Evolutionary conservation across 30 jellyfish, hydroid and myxozoan genomes (phyloP).

Genomic region (Sanderia malayensis): DNA sequence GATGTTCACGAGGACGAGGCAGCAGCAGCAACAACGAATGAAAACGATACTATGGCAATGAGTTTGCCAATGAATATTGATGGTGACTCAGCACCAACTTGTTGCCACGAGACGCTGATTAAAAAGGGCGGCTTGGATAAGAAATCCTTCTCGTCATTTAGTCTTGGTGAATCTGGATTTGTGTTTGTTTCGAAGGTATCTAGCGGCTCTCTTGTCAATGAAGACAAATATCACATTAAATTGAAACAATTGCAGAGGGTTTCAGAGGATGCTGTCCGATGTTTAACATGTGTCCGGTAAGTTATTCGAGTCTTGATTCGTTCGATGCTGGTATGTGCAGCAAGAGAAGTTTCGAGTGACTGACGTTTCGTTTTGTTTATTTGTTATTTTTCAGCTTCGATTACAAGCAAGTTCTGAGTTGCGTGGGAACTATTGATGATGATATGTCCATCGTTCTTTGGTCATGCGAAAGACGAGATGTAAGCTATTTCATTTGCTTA

Average conservation of each 20-base stretch:
- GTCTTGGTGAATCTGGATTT: conserved; percentile 64
- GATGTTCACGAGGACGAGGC: conserved; percentile 5
- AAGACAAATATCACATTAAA: conserved; percentile 53
- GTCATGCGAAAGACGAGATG: conserved; percentile 92
- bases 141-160: conserved; percentile 38
- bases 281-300: conserved; percentile 66
- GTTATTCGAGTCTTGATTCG: too few relatives aligned
- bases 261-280: conserved; percentile 76
- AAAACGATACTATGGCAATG: not conserved
- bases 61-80: conserved; percentile 40
- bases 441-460: conserved; percentile 84
- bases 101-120: conserved; percentile 74
- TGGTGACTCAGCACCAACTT: conserved; percentile 31
- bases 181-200: conserved; percentile 61
- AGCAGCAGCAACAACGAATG: conserved; percentile 16
- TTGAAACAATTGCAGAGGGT: conserved; percentile 88
- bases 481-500: too few relatives aligned
- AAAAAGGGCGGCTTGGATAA: conserved; percentile 19
- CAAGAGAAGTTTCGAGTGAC: too few relatives aligned
- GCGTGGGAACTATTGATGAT: conserved; percentile 86
- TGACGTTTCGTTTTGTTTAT: too few relatives aligned
- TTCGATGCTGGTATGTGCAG: too few relatives aligned
- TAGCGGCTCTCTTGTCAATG: conserved; percentile 28
- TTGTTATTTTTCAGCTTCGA: conserved; percentile 52
- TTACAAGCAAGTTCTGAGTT: conserved; percentile 67